phyloP scores from a whole-genome alignment of 1,140 invertebrate species.

The Eueides isabella region DNA sequence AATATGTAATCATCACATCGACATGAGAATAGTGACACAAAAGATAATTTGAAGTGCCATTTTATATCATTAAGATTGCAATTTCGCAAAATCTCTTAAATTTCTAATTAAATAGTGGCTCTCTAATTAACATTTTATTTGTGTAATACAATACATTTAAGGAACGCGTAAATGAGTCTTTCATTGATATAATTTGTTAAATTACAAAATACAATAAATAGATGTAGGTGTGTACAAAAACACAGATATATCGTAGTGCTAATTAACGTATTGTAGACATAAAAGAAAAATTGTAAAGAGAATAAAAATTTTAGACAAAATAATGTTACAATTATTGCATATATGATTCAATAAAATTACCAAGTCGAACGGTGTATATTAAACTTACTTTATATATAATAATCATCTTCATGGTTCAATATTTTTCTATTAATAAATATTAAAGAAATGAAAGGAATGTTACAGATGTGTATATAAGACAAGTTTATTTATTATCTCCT shows the following conservation, averaged over 20 bases:
- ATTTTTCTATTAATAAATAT: conserved; percentile 21
- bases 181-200: conserved; percentile 37
- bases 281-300: background rate
- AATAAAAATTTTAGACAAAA: background rate
- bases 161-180: conserved; percentile 51
- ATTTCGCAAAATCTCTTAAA: conserved; percentile 34
- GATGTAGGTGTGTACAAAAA: conserved; percentile 12
- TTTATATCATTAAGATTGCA: conserved; percentile 27
- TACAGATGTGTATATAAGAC: conserved; percentile 2
- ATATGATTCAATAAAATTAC: background rate
- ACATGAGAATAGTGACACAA: conserved; percentile 43
- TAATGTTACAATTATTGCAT: background rate
- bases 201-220: conserved; percentile 27
- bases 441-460: conserved; percentile 21
- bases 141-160: conserved; percentile 44
- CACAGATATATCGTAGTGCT: conserved; percentile 7
- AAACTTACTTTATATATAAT: background rate
- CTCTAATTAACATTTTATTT: conserved; percentile 40
- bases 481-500: conserved; percentile 28
- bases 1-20: conserved; percentile 48
- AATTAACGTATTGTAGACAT: background rate
- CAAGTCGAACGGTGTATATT: background rate
- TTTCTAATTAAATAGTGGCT: conserved; percentile 41
- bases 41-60: conserved; percentile 28
- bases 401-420: background rate